These are phyloP conservation scores for Epinephelus moara DNA, from an alignment of 2,113 vertebrate species.

Conservation along the genomic window DNA sequence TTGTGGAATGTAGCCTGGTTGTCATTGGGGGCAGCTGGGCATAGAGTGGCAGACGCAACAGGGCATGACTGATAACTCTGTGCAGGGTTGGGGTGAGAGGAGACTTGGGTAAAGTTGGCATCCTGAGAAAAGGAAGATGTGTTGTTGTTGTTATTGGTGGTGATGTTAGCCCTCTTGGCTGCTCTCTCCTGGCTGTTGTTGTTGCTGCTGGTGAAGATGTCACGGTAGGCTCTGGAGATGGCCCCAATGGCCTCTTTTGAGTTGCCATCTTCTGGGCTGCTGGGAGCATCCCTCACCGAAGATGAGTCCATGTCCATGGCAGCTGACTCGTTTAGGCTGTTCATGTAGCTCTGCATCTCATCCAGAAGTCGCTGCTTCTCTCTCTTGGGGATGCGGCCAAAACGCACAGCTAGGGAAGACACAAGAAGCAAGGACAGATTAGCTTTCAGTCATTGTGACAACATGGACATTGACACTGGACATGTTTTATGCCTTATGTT, in stretches of 20 bases:
- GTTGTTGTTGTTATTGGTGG: slow-evolving; percentile 63
- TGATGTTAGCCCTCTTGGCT: slow-evolving; percentile 67
- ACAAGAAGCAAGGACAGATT: slow-evolving; percentile 38
- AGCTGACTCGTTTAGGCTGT: slow-evolving; percentile 84
- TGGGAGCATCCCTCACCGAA: slow-evolving; percentile 52
- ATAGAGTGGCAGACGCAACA: slow-evolving; percentile 30
- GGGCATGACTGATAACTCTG: slow-evolving; percentile 74
- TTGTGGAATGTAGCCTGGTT: slow-evolving; percentile 73
- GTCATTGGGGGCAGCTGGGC: slow-evolving; percentile 67
- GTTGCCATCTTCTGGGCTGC: slow-evolving; percentile 71
- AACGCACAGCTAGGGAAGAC: slow-evolving; percentile 84
- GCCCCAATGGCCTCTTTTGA: slow-evolving; percentile 84
- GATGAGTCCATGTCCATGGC: slow-evolving; percentile 79
- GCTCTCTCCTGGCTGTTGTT: slow-evolving; percentile 68
- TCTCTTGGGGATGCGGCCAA: slow-evolving; percentile 88
- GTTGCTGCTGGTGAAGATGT: slow-evolving; percentile 79
- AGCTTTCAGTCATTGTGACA: slow-evolving; percentile 4
- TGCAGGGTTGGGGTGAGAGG: slow-evolving; percentile 45
- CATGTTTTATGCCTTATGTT: not conserved
- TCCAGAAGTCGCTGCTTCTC: slow-evolving; percentile 88
- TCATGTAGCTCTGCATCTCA: slow-evolving; percentile 89
- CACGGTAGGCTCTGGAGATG: slow-evolving; percentile 83
- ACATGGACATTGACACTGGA: not conserved
- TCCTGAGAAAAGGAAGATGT: slow-evolving; percentile 75
- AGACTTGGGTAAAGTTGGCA: slow-evolving; percentile 62